These are phyloP conservation scores for Loxodonta africana DNA, from an alignment of 2,113 vertebrate genomes.

Conservation along the genomic window DNA sequence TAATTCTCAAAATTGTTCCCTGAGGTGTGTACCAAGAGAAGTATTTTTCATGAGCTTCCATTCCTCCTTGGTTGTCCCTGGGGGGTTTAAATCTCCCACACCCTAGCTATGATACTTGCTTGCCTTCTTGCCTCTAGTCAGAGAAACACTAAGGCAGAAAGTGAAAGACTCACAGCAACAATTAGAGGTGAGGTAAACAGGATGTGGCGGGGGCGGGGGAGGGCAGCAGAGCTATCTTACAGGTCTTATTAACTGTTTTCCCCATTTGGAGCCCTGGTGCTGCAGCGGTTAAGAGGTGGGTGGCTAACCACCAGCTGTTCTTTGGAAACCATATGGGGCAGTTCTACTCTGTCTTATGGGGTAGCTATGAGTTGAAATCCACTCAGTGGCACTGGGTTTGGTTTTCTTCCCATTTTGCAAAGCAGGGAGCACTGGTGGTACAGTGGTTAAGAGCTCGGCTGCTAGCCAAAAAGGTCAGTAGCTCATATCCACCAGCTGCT, in stretches of 20 bases:
- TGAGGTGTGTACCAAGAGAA: neutral
- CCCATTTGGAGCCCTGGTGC: neutral
- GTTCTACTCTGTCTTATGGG: too few relatives aligned
- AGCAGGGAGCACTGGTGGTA: too few relatives aligned
- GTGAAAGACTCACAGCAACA: neutral
- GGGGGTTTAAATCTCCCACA: neutral
- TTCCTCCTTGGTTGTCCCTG: neutral
- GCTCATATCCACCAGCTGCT: too few relatives aligned
- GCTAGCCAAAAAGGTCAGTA: too few relatives aligned
- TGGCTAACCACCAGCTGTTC: too few relatives aligned
- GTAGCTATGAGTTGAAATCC: too few relatives aligned
- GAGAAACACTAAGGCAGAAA: neutral
- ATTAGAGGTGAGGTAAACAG: neutral
- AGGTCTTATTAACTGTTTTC: neutral
- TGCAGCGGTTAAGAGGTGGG: too few relatives aligned
- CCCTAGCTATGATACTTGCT: neutral
- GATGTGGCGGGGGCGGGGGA: neutral
- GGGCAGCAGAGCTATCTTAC: neutral
- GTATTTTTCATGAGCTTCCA: neutral
- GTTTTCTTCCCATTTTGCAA: too few relatives aligned
- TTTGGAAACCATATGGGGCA: too few relatives aligned
- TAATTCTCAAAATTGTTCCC: neutral
- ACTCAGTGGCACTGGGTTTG: too few relatives aligned
- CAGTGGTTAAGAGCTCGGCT: too few relatives aligned
- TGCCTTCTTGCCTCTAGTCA: neutral